Evolutionary conservation across 2,113 vertebrate species (phyloP).

Genomic region (Chitala chitala): DNA sequence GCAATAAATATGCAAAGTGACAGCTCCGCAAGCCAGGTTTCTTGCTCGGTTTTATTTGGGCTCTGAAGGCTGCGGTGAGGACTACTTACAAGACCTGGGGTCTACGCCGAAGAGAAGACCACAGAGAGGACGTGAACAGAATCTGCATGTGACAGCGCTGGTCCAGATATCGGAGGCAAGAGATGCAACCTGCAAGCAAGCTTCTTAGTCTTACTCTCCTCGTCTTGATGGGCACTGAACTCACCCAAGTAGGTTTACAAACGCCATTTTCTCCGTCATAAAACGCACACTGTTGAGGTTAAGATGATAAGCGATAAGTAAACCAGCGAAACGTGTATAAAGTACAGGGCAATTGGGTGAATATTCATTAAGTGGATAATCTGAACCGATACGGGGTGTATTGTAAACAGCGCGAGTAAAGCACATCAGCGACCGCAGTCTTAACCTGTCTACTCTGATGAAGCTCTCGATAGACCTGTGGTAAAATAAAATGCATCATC

Average conservation of each 20-base stretch:
- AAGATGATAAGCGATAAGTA: constrained; percentile 18
- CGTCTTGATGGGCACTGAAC: constrained; percentile 80
- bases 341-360: neutral
- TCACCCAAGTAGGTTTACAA: constrained; percentile 78
- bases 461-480: neutral
- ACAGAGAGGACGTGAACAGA: constrained; percentile 23
- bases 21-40: constrained; percentile 58
- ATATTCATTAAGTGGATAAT: neutral
- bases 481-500: neutral
- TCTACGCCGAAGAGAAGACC: constrained; percentile 28
- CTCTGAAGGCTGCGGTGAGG: constrained; percentile 53
- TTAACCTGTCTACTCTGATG: neutral
- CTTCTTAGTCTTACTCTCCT: constrained; percentile 75
- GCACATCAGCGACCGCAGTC: neutral
- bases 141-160: constrained; percentile 57
- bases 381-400: neutral
- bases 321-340: neutral
- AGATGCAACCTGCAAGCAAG: constrained; percentile 77
- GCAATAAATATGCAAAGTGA: constrained; percentile 71
- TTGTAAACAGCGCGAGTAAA: neutral
- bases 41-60: constrained; percentile 57
- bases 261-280: constrained; percentile 63
- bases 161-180: constrained; percentile 53
- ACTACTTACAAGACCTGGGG: constrained; percentile 31
- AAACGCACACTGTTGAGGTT: constrained; percentile 22